phyloP scores from a whole-genome alignment of 1,140 invertebrate species.

The Anoplophora glabripennis region DNA sequence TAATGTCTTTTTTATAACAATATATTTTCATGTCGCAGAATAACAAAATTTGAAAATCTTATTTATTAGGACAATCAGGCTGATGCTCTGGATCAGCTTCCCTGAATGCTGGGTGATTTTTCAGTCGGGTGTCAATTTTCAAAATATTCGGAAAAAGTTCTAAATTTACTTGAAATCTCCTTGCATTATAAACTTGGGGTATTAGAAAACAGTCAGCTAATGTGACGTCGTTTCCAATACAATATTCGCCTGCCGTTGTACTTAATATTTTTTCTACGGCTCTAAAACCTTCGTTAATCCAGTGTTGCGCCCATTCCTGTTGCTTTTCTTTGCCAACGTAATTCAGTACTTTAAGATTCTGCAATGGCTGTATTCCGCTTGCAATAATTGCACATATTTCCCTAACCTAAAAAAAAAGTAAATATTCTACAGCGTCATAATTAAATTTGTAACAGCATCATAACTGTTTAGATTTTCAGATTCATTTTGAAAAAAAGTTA shows the following conservation, averaged over 20 bases:
- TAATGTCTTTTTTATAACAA: no score
- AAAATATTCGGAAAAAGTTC: slow-evolving; percentile 84
- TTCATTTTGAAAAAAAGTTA: no score
- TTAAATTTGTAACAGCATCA: no score
- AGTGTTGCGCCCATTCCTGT: slow-evolving; percentile 89
- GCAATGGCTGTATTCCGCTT: slow-evolving; percentile 92
- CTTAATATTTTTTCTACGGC: slow-evolving; percentile 81
- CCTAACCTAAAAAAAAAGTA: slow-evolving; percentile 53
- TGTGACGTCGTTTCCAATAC: slow-evolving; percentile 89
- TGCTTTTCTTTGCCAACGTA: slow-evolving; percentile 82
- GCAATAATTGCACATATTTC: slow-evolving; percentile 80
- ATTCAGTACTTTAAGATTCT: slow-evolving; percentile 86
- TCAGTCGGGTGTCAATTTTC: slow-evolving; percentile 80
- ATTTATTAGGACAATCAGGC: slow-evolving; percentile 74
- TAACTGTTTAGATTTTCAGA: no score
- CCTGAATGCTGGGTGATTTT: slow-evolving; percentile 84
- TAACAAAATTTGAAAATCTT: no score
- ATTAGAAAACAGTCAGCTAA: slow-evolving; percentile 94
- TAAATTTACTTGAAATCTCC: slow-evolving; percentile 85
- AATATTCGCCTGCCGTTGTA: slow-evolving; percentile 86
- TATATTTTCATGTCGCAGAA: no score
- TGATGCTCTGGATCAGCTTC: slow-evolving; percentile 84
- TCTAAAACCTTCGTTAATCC: slow-evolving; percentile 85
- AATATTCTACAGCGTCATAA: not conserved
- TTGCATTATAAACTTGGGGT: slow-evolving; percentile 67